phyloP scores from a whole-genome alignment of 2,113 vertebrate species.

The Ivindomyrus marchei region DNA sequence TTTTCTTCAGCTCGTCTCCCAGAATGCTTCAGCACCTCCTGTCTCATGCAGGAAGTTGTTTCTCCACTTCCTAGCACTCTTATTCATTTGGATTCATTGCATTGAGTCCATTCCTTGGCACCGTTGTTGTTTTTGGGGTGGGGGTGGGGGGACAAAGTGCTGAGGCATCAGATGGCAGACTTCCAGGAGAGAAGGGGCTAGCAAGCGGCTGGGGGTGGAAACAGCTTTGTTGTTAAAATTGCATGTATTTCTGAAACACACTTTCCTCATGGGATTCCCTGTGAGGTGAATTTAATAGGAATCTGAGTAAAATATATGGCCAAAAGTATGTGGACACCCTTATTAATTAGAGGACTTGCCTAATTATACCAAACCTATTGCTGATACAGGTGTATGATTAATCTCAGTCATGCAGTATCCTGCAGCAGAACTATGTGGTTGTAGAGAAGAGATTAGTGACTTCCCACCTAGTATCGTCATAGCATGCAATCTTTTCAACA shows the following conservation, averaged over 20 bases:
- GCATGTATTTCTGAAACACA: background rate
- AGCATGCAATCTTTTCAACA: background rate
- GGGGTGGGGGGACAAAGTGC: background rate
- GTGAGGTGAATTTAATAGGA: background rate
- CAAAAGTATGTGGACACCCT: background rate
- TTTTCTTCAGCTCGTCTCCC: background rate
- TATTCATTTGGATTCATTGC: background rate
- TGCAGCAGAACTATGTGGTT: background rate
- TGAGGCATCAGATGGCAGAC: background rate
- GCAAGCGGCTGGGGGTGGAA: background rate
- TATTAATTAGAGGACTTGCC: background rate
- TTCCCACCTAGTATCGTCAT: background rate
- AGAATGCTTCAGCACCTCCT: background rate
- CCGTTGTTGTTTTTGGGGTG: background rate
- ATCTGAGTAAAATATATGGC: background rate
- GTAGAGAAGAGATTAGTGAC: background rate
- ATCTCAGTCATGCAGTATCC: background rate
- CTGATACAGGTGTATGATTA: background rate
- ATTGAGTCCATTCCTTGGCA: background rate
- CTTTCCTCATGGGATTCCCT: background rate
- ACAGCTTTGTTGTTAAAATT: background rate
- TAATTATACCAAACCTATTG: background rate
- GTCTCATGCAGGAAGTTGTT: background rate
- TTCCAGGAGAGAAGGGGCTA: background rate
- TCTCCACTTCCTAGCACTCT: background rate